Percentiles rank a stretch among this genome's conserved stretches.
Conservation (phyloP, 2,888 invertebrate genomes). For the Liopterus haemorrhoidalis region DNA sequence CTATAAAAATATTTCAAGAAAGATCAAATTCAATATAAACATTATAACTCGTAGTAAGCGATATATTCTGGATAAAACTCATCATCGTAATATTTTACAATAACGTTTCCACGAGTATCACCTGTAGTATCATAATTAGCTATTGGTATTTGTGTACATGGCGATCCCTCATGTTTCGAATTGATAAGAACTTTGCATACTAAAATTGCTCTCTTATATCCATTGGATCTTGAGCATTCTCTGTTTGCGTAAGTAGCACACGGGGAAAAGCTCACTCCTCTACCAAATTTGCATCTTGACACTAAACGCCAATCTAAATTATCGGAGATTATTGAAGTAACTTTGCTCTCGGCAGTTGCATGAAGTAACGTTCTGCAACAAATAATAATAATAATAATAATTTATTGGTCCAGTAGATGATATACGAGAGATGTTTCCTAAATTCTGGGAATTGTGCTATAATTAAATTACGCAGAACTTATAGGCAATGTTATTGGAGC, state of each 20-base stretch:
- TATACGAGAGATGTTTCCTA: no score
- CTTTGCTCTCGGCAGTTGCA: conserved; percentile 34
- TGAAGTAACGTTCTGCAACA: conserved; percentile 36
- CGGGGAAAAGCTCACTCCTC: conserved; percentile 39
- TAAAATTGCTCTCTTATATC: conserved; percentile 35
- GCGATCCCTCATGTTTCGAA: conserved; percentile 20
- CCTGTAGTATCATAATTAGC: conserved; percentile 37
- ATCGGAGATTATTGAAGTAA: conserved; percentile 33
- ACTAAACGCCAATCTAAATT: conserved; percentile 39
- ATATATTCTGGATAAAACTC: conserved; percentile 43
- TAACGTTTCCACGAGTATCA: conserved; percentile 35
- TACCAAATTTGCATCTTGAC: conserved; percentile 34
- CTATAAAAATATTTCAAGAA: no score
- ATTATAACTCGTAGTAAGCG: conserved; percentile 34
- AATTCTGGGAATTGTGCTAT: no score
- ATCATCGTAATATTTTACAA: conserved; percentile 41
- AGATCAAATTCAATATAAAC: no score
- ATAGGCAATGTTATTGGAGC: no score
- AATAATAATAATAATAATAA: no score
- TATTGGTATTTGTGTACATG: conserved; percentile 30
- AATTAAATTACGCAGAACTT: no score
- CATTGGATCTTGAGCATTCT: conserved; percentile 32
- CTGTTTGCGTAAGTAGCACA: conserved; percentile 34
- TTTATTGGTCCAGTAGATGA: no score
- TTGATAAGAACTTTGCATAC: conserved; percentile 38